phyloP scores from a whole-genome alignment of 2,113 vertebrate genomes.

The Hystrix cristata region DNA sequence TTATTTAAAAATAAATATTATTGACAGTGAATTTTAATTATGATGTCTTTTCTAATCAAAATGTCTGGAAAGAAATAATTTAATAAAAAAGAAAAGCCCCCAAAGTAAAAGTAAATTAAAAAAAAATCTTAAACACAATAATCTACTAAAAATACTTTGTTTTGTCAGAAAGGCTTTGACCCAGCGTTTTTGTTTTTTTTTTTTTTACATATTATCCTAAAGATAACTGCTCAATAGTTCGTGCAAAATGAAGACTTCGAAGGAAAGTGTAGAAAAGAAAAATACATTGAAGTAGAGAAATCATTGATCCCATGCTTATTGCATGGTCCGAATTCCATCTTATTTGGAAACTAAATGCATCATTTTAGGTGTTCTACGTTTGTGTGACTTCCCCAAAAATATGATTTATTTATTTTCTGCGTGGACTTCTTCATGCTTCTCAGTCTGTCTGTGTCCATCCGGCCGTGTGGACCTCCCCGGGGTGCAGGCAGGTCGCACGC shows the following conservation, averaged over 20 bases:
- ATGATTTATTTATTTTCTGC: constrained; percentile 82
- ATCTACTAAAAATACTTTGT: constrained; percentile 92
- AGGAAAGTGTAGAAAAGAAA: constrained; percentile 86
- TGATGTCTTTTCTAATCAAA: constrained; percentile 92
- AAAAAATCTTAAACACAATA: constrained; percentile 86
- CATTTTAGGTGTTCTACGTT: constrained; percentile 87
- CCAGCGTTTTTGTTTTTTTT: constrained; percentile 87
- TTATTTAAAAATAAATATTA: constrained; percentile 99
- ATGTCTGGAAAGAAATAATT: constrained; percentile 91
- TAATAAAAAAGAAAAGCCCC: constrained; percentile 84
- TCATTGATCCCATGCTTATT: constrained; percentile 87
- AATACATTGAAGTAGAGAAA: constrained; percentile 86
- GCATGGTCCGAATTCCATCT: constrained; percentile 87
- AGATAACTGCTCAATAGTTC: constrained; percentile 89
- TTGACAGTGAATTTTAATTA: constrained; percentile 94
- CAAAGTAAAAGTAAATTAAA: constrained; percentile 76
- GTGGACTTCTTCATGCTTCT: constrained; percentile 90
- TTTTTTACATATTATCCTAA: constrained; percentile 88
- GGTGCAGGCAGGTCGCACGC: constrained; percentile 71
- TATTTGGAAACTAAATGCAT: constrained; percentile 90
- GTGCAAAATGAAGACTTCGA: constrained; percentile 90
- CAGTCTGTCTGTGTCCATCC: constrained; percentile 88
- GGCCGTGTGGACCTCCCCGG: constrained; percentile 71
- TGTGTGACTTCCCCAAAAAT: constrained; percentile 89
- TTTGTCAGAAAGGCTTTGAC: constrained; percentile 89